Evolutionary conservation across 2,888 invertebrate genomes (phyloP).

Genomic region (Leucozona laternaria): DNA sequence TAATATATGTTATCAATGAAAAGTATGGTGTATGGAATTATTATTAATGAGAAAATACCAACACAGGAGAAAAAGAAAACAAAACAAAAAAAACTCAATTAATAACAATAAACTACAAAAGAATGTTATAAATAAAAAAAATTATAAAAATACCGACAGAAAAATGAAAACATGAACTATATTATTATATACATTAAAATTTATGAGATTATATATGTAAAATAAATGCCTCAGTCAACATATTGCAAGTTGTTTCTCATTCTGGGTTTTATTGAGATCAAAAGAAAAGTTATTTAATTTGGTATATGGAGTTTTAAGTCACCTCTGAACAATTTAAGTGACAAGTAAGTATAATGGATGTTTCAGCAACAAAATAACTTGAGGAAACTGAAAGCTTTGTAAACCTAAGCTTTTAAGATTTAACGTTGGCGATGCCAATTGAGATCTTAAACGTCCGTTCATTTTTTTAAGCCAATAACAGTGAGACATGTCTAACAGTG

Average conservation of each 20-base stretch:
- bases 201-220: slow-evolving; percentile 77
- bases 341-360: too few species aligned
- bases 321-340: too few species aligned
- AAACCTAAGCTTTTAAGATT: too few species aligned
- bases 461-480: too few species aligned
- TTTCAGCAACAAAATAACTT: too few species aligned
- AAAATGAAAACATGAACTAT: slow-evolving; percentile 68
- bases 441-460: too few species aligned
- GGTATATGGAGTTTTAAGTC: too few species aligned
- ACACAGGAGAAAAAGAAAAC: slow-evolving; percentile 25
- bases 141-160: slow-evolving; percentile 18
- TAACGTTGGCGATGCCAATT: too few species aligned
- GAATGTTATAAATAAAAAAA: slow-evolving; percentile 58
- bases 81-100: slow-evolving; percentile 10
- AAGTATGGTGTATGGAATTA: slow-evolving; percentile 60
- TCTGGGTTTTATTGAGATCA: neutral
- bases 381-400: too few species aligned
- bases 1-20: slow-evolving; percentile 32
- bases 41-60: slow-evolving; percentile 39
- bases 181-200: slow-evolving; percentile 76
- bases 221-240: slow-evolving; percentile 84
- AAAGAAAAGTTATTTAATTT: neutral
- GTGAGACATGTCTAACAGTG: too few species aligned
- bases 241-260: slow-evolving; percentile 76
- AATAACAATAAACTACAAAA: slow-evolving; percentile 63